Evolutionary conservation across 2,113 vertebrate genomes (phyloP), one percentile per base, ranked within the genome.

Genomic region (Xiphophorus hellerii): DNA sequence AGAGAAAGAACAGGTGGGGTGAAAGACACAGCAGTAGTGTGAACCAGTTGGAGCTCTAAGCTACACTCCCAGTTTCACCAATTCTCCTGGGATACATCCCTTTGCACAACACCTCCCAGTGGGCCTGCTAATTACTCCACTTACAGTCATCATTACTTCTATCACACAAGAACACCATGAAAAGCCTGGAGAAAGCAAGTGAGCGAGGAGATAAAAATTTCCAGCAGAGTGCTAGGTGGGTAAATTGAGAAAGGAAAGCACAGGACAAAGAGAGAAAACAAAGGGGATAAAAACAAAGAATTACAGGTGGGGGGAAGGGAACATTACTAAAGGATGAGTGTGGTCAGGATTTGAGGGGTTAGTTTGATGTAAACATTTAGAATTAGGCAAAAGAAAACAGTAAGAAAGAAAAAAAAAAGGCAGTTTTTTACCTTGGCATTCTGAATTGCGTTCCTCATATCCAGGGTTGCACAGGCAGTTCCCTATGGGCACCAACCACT

Each of bases 401-500:
- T 42, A 48, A 62, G 28, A 60, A n/a, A 22, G 9, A 0, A 2
- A 61, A 28, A 77, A 61, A 63, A 71, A 89, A 25, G 1, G 25
- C 7, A 15, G 3, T 62, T 69, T 39, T 95, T 93, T 96, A 99
- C 98, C 97, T 96, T 98, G 98, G 92, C 98, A 99, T 90, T 97
- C 96, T 72, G 96, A 94, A 30, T 88, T 96, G 74, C 95, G 94
- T 70, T 99, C 97, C 87, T 99, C 97, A 0, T 96, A 97, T 90
- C 98, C 98, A 70, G 97, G 96, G 22, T 98, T 97, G 89, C 98
- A 99, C 25, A 99, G 78, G 74, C 98, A 99, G 93, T 97, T 98
- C 93, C 98, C 98, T 92, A 99, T 99, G 85, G 98, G 98, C 75
- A 99, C 98, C 94, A 99, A 93, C 98, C 98, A 99, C 77, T 99